A percentile compares a stretch with the other conserved stretches of the same genome.
phyloP scores from a whole-genome alignment of 1,140 invertebrate genomes.

The Aphelinus atriplicis region DNA sequence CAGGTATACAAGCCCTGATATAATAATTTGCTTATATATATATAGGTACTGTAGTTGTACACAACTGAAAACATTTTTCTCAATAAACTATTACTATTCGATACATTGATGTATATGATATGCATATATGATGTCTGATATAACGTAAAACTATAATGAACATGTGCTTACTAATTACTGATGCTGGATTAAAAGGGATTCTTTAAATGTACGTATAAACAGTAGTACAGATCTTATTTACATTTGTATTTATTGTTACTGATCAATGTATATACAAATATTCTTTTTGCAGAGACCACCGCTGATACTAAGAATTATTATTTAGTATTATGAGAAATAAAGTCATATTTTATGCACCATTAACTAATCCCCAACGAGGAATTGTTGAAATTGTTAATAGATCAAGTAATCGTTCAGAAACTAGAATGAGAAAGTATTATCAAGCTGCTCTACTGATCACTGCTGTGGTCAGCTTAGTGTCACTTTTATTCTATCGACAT shows the following conservation, averaged over 20 bases:
- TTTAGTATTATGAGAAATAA: conserved; percentile 35
- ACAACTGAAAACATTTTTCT: no score
- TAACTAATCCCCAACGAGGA: conserved; percentile 28
- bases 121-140: no score
- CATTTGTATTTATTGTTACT: background rate
- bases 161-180: no score
- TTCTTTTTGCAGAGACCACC: conserved; percentile 24
- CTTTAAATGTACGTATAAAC: no score
- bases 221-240: no score
- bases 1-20: no score
- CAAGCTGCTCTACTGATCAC: conserved; percentile 74
- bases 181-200: no score
- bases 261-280: background rate
- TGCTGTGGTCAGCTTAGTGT: conserved; percentile 74
- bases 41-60: no score
- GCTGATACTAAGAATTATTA: background rate
- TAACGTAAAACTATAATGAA: no score
- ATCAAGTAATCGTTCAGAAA: conserved; percentile 24
- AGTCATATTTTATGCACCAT: conserved; percentile 24
- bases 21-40: no score
- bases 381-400: conserved; percentile 8
- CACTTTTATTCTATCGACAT: conserved; percentile 79
- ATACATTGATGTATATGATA: no score
- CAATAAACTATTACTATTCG: no score
- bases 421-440: conserved; percentile 79